These are phyloP conservation scores for Lepus europaeus DNA, from an alignment of 2,113 vertebrate species.

Conservation along the genomic window DNA sequence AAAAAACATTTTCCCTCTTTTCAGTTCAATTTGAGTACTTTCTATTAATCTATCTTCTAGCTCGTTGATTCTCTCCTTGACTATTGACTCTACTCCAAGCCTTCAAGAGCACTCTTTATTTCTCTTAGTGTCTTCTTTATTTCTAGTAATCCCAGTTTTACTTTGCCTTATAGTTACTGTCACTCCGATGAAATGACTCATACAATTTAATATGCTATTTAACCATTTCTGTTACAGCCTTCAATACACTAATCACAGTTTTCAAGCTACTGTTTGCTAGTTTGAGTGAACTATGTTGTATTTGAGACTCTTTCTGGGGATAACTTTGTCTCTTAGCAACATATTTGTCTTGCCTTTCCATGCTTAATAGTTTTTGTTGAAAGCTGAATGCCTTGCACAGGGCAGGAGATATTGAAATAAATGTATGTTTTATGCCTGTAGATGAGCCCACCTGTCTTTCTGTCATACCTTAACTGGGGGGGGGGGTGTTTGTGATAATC, in stretches of 20 bases:
- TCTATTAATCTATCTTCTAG: not conserved
- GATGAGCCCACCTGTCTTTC: not conserved
- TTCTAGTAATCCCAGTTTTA: not conserved
- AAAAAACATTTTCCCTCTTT: not conserved
- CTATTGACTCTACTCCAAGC: not conserved
- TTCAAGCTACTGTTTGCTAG: not conserved
- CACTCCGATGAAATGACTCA: not conserved
- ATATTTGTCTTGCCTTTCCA: not conserved
- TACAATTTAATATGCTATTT: not conserved
- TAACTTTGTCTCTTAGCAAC: not conserved
- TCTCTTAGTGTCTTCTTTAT: not conserved
- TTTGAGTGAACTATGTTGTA: not conserved
- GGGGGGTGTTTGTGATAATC: not conserved
- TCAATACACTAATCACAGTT: not conserved
- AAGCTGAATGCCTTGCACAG: not conserved
- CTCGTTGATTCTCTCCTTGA: not conserved
- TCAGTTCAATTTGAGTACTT: not conserved
- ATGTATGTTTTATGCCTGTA: not conserved
- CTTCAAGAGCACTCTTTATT: not conserved
- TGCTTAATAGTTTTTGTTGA: not conserved
- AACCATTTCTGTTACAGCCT: not conserved
- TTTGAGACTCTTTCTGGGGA: not conserved
- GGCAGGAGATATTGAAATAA: not conserved
- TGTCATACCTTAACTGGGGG: not conserved
- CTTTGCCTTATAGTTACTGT: not conserved